phyloP scores from a whole-genome alignment of 2,888 invertebrate genomes.

The Mythimna lalbum region DNA sequence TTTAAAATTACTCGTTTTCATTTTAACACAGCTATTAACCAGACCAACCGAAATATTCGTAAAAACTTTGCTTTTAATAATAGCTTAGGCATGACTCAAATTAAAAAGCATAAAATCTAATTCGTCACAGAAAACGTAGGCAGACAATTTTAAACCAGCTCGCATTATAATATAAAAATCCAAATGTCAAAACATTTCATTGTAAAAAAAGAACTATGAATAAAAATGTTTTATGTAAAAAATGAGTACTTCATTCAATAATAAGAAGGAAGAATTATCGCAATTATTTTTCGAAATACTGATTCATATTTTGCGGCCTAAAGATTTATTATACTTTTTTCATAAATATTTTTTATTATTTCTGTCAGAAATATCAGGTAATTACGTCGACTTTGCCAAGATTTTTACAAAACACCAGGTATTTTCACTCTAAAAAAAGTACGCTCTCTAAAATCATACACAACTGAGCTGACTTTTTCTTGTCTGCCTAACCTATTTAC shows the following conservation, averaged over 20 bases:
- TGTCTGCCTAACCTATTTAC: constrained; percentile 53
- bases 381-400: neutral
- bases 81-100: constrained; percentile 46
- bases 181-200: constrained; percentile 55
- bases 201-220: constrained; percentile 24
- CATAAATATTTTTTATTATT: neutral
- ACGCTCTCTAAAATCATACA: constrained; percentile 21
- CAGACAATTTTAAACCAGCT: constrained; percentile 36
- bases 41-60: constrained; percentile 29
- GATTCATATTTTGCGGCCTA: constrained; percentile 4
- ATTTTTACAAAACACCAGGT: constrained; percentile 5
- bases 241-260: constrained; percentile 26
- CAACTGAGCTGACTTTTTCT: constrained; percentile 26
- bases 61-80: constrained; percentile 27
- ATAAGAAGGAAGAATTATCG: constrained; percentile 27
- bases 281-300: constrained; percentile 21
- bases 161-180: constrained; percentile 44
- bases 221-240: constrained; percentile 21
- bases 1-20: neutral
- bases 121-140: constrained; percentile 45
- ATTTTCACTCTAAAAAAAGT: constrained; percentile 12
- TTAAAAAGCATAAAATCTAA: constrained; percentile 29
- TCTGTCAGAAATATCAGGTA: neutral
- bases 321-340: neutral
- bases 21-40: constrained; percentile 14